Evolutionary conservation across 2,888 invertebrate genomes (phyloP), one percentile per base, ranked within the genome.

Genomic region (Tubulanus polymorphus): DNA sequence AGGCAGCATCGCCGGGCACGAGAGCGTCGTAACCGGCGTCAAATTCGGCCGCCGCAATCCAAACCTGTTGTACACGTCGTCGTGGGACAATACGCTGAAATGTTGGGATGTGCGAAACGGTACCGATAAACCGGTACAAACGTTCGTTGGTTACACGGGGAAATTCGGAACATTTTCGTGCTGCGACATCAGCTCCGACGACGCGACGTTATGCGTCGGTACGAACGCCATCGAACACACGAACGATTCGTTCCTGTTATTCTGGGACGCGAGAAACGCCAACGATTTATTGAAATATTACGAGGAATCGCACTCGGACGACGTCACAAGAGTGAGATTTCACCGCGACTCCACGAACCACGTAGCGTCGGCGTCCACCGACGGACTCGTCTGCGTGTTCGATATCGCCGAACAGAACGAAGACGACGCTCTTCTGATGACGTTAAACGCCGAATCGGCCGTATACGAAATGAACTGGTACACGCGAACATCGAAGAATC

Each of bases 321-420:
- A n/a, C n/a, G n/a, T n/a, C n/a, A n/a, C n/a, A n/a, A n/a, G n/a
- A n/a, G 83, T 89, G 0, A 83, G 83, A 71, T 93, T 92, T 77
- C 88, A 91, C 82, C 83, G 85, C 52, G 77, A 71, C 6, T 85
- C 88, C 71, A 79, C 83, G 2, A 86, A 89, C 73, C 76, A 83
- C 6, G 70, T 94, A 53, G 85, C 87, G 15, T 85, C 90, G 0
- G 90, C 91, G 0, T 88, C 91, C 1, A 84, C 86, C 0, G 93
- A 94, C 77, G 92, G 93, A 0, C 82, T 94, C 18, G 84, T 93
- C 1, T 93, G 93, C 79, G 73, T 91, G 2, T 94, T 87, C 78
- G 88, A 93, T 76, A 82, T 93, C 25, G 83, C 84, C 49, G 84
- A 91, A 72, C 68, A 81, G 0, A 81, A 78, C 0, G 93, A 93